These are phyloP conservation scores for Leucosticte australis DNA, from an alignment of 2,113 vertebrate genomes.

Conservation along the genomic window DNA sequence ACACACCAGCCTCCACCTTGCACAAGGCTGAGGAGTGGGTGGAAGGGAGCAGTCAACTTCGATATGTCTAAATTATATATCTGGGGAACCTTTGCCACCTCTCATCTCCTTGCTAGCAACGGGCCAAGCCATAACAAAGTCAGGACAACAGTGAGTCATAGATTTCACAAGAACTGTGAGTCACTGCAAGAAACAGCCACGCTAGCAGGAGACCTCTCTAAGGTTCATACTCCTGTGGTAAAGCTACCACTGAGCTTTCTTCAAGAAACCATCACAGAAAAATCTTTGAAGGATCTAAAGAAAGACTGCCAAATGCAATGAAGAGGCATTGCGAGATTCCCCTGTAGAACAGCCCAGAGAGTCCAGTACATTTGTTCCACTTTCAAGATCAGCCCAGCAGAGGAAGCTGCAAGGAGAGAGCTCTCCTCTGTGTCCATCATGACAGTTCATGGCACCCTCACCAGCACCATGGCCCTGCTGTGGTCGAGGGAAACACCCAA, in stretches of 20 bases:
- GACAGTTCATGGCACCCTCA: not conserved
- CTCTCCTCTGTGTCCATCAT: not conserved
- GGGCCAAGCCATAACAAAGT: not conserved
- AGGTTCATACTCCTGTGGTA: not conserved
- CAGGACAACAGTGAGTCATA: constrained; percentile 48
- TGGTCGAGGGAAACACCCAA: not conserved
- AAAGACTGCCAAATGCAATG: not conserved
- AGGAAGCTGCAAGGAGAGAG: not conserved
- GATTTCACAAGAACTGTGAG: constrained; percentile 26
- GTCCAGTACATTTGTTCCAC: not conserved
- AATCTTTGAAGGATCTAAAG: not conserved
- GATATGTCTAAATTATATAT: not conserved
- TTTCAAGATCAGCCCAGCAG: not conserved
- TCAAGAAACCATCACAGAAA: not conserved
- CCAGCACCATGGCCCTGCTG: not conserved
- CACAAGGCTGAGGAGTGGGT: not conserved
- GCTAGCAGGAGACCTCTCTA: not conserved
- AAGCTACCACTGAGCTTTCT: not conserved
- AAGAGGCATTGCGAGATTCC: not conserved
- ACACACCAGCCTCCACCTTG: not conserved
- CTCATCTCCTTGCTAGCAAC: not conserved
- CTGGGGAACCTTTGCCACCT: not conserved
- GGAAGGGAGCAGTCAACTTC: not conserved
- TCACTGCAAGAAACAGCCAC: not conserved
- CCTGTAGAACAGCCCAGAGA: not conserved